phyloP scores from a whole-genome alignment of 2,888 invertebrate species.

The Microplitis manilae region DNA sequence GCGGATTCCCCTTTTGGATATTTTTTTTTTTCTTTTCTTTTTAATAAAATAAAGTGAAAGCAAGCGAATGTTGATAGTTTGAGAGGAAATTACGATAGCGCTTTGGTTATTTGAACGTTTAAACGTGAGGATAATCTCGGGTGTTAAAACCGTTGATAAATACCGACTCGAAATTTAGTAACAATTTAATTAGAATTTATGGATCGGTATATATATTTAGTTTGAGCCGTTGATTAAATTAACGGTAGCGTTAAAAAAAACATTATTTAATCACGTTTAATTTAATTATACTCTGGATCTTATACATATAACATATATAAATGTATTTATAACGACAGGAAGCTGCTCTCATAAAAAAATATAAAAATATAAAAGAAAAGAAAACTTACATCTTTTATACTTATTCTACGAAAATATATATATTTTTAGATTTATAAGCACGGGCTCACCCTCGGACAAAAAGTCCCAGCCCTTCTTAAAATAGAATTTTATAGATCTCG shows the following conservation, averaged over 20 bases:
- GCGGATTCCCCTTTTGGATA: neutral
- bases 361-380: conserved; percentile 10
- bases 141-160: no score
- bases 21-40: neutral
- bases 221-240: neutral
- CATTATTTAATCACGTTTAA: neutral
- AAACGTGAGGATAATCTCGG: no score
- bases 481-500: conserved; percentile 35
- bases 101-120: neutral
- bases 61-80: neutral
- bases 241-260: neutral
- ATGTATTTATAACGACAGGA: conserved; percentile 22
- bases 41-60: neutral
- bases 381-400: conserved; percentile 5
- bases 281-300: neutral
- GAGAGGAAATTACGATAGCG: neutral
- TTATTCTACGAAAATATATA: conserved; percentile 23
- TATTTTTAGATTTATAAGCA: conserved; percentile 57
- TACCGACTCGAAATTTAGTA: no score
- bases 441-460: conserved; percentile 48
- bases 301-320: no score
- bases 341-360: neutral
- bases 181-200: no score
- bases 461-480: conserved; percentile 45
- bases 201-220: neutral